Evolutionary conservation across 2,888 invertebrate genomes (phyloP), one percentile per base, ranked within the genome.

Genomic region (Zaprionus lineosus): DNA sequence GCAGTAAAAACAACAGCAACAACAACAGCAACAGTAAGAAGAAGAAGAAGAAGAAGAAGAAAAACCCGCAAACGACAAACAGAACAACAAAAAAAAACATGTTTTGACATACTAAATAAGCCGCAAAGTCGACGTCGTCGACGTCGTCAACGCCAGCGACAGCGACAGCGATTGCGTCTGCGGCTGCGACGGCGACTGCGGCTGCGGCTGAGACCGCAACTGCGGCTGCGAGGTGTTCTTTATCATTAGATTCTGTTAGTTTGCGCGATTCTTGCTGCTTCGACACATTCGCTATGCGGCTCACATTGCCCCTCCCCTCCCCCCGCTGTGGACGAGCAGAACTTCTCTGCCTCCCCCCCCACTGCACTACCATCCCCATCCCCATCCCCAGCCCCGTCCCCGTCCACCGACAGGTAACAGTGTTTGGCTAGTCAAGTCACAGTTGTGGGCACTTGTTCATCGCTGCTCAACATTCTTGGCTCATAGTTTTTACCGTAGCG

Each of bases 401-500:
- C 18, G 0, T 11, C 8, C 12, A 7, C 26, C 12, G 12, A 31
- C 29, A 6, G 6, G 6, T n/a, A 8, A 8, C 55, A 58, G 50
- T 41, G 58, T 66, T 33, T 47, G 39, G 47, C 24, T 8, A 63
- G 59, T 63, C 70, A 59, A 73, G 69, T 68, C 68, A 73, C 60
- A 68, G 70, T 52, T 62, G 36, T 57, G 66, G 39, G 50, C 73
- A 73, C 64, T 63, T 68, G 62, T 63, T 62, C 59, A 51, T 36
- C 62, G 46, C 36, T 40, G 51, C 43, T 47, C 43, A 43, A 44
- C 58, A 66, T 74, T 69, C 70, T 74, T 65, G 51, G 63, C 78
- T 86, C 70, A 84, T 84, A 79, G 66, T 86, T 88, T 87, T 89
- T 88, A 88, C 89, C 88, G 89, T 90, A 88, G 81, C 86, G 84